Percentiles rank a stretch among this genome's conserved stretches.
These are phyloP conservation scores for Parapristionchus giblindavisi DNA, from an alignment of 2,888 invertebrate species.

Conservation along the genomic window DNA sequence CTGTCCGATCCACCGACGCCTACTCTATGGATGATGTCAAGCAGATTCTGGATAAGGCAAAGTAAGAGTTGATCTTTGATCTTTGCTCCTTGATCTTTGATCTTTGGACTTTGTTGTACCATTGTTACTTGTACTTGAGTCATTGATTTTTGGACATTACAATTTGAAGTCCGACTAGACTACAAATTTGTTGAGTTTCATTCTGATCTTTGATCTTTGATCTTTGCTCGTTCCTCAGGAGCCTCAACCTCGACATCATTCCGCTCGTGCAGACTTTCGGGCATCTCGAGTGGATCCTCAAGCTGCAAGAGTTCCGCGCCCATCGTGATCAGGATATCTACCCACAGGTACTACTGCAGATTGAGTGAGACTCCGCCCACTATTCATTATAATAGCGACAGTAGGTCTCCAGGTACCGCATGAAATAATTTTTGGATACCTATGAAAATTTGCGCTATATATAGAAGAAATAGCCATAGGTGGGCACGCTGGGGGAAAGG, in stretches of 20 bases:
- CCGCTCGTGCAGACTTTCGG: conserved; percentile 88
- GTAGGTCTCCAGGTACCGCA: no score
- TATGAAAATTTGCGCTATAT: no score
- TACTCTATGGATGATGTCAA: conserved; percentile 79
- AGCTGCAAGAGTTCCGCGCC: conserved; percentile 78
- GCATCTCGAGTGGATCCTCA: conserved; percentile 83
- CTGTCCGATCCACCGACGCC: conserved; percentile 77
- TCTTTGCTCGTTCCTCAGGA: conserved; percentile 69
- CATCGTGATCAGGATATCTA: conserved; percentile 78
- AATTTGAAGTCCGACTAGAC: no score
- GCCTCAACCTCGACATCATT: conserved; percentile 77
- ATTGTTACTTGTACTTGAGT: no score
- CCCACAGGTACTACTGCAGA: conserved; percentile 70
- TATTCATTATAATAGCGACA: no score
- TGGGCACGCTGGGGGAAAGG: no score
- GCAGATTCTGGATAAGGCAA: conserved; percentile 77
- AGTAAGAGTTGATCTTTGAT: conserved; percentile 30
- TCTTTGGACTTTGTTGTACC: no score
- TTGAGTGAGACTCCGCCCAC: no score
- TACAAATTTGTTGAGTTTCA: not conserved
- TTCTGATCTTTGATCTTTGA: not conserved
- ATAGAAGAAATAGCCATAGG: no score
- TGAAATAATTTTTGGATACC: no score
- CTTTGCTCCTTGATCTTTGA: no score
- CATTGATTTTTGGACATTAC: no score